Conservation (phyloP, 2,113 vertebrate genomes). For the Apistogramma diplotaenia region DNA sequence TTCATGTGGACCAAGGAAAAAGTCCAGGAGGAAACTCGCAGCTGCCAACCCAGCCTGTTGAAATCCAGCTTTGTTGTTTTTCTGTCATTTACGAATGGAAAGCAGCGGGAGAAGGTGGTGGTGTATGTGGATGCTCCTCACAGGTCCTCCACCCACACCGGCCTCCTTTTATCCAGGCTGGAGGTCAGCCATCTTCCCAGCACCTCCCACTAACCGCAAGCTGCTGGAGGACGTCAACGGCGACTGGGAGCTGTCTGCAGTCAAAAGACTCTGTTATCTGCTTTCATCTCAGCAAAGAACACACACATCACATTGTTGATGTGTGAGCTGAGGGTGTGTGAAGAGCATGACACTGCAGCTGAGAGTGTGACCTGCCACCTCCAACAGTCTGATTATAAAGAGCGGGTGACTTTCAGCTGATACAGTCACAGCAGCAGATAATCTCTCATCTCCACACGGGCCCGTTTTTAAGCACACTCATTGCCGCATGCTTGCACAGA, state of each 20-base stretch:
- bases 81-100: neutral
- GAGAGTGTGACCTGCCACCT: neutral
- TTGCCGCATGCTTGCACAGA: too few relatives aligned
- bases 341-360: neutral
- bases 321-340: neutral
- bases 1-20: neutral
- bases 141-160: neutral
- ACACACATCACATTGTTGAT: neutral
- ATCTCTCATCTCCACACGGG: neutral
- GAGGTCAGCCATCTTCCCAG: conserved; percentile 55
- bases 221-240: conserved; percentile 7
- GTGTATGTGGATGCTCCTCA: neutral
- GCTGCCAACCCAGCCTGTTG: neutral
- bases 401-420: neutral
- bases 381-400: neutral
- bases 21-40: neutral
- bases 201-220: conserved; percentile 3
- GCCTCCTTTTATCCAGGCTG: neutral
- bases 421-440: neutral
- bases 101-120: neutral
- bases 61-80: neutral
- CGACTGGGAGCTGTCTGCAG: conserved; percentile 11
- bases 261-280: neutral
- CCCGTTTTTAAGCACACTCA: too few relatives aligned
- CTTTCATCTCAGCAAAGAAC: neutral